Evolutionary conservation across 2,888 invertebrate genomes (phyloP), one percentile per base, ranked within the genome.

Genomic region (Xanthorhoe spadicearia): DNA sequence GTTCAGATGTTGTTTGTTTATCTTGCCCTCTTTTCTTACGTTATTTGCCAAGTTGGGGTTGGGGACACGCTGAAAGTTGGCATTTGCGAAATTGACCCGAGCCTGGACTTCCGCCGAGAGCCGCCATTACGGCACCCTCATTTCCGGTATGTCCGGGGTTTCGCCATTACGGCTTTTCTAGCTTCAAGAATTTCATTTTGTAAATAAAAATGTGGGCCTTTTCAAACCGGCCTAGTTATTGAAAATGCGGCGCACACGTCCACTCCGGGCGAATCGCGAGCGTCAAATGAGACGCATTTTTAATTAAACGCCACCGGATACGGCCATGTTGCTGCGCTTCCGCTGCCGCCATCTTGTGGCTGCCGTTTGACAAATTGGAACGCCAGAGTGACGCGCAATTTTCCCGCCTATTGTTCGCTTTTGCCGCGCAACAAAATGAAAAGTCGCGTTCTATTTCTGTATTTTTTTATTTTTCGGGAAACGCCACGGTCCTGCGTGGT

Each of bases 301-400:
- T 92, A 91, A 92, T 92, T 92, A 92, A 90, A 90, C 87, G 83
- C 83, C 84, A 77, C 85, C 87, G 87, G 89, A 90, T 82, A 82
- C 86, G 85, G 88, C 90, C 90, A 89, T 90, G 87, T 90, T 87
- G 79, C 76, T 75, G 74, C 76, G 81, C 82, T 83, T 88, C 88
- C 88, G 86, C 78, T 77, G 82, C 81, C 87, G 91, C 92, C 93
- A 92, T 92, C 91, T 92, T 90, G 89, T 85, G 86, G 86, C 83
- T 83, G 83, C 84, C 89, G 89, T 91, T 93, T 93, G 92, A 93
- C 92, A 93, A 93, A 93, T 93, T 92, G 93, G 90, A 90, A 89
- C 87, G 90, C 85, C 84, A 87, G 90, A 90, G 91, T 93, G 93
- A 93, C 93, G 92, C 92, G 92, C 92, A 92, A 92, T 92, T 92